Percentiles rank a stretch among this genome's conserved stretches.
These are phyloP conservation scores for Sarcophaga carnaria DNA, from an alignment of 2,888 invertebrate species.

Conservation along the genomic window DNA sequence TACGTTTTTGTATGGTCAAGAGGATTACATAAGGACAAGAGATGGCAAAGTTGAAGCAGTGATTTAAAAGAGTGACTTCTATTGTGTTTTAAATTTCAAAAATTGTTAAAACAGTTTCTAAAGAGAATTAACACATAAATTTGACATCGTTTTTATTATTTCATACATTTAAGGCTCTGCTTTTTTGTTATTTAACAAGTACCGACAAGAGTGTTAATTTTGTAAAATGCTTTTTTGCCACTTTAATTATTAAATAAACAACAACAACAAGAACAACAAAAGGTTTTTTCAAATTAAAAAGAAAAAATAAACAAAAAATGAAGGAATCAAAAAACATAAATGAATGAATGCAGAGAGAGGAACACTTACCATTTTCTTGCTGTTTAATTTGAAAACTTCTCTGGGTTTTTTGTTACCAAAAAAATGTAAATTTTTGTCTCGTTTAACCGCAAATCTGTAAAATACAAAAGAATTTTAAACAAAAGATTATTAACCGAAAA, in stretches of 20 bases:
- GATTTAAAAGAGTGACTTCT: too few relatives aligned
- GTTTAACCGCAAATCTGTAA: constrained; percentile 42
- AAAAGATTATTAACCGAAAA: background rate
- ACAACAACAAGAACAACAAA: background rate
- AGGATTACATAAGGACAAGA: background rate
- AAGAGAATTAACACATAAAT: background rate
- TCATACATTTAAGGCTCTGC: background rate
- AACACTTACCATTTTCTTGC: constrained; percentile 54
- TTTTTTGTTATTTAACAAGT: background rate
- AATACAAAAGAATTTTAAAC: constrained; percentile 9
- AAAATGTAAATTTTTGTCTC: too few relatives aligned
- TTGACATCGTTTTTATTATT: constrained; percentile 5
- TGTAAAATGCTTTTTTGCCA: constrained; percentile 23
- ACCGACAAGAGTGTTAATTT: constrained; percentile 24
- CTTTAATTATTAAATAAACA: constrained; percentile 43
- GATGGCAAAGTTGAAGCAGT: background rate
- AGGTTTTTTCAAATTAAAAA: background rate
- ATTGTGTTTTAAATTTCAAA: too few relatives aligned
- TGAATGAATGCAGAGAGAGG: too few relatives aligned
- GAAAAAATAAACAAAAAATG: too few relatives aligned
- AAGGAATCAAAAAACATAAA: too few relatives aligned
- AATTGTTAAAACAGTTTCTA: too few relatives aligned
- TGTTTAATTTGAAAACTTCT: constrained; percentile 12
- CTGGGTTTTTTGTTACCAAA: background rate
- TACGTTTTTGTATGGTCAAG: constrained; percentile 13